Conservation (phyloP, 2,888 invertebrate genomes). For the Hermaeophaga mercurialis region DNA sequence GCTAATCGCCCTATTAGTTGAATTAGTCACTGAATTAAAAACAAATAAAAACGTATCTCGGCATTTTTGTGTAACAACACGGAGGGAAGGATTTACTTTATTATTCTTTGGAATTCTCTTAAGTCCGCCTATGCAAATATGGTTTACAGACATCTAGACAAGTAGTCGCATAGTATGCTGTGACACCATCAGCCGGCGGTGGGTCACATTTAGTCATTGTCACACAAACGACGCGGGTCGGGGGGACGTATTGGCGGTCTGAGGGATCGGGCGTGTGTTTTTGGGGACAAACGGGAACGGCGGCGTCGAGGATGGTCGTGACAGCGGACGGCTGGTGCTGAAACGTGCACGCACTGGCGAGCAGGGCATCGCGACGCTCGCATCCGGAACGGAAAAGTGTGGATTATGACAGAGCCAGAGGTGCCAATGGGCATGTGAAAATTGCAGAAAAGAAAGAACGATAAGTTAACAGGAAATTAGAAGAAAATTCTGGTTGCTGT, state of each 20-base stretch:
- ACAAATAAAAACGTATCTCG: too few species aligned
- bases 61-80: too few species aligned
- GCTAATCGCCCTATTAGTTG: too few species aligned
- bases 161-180: not conserved
- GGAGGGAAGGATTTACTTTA: too few species aligned
- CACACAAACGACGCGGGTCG: not conserved
- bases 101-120: not conserved
- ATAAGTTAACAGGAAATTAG: too few species aligned
- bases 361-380: conserved; percentile 18
- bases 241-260: conserved; percentile 4
- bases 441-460: not conserved
- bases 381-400: conserved; percentile 14
- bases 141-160: not conserved
- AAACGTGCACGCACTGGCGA: conserved; percentile 44
- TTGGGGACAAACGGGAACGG: conserved; percentile 31
- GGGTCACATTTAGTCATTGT: conserved; percentile 16
- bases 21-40: too few species aligned
- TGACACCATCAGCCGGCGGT: conserved; percentile 3
- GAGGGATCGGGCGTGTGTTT: conserved; percentile 11
- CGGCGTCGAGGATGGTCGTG: conserved; percentile 46
- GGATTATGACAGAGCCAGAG: conserved; percentile 17
- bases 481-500: too few species aligned
- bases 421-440: conserved; percentile 1
- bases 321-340: conserved; percentile 46
- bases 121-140: not conserved